Percentiles rank a stretch among this genome's conserved stretches.
Evolutionary conservation across 2,888 invertebrate species (phyloP).

Genomic region (Rhaphigaster nebulosa): DNA sequence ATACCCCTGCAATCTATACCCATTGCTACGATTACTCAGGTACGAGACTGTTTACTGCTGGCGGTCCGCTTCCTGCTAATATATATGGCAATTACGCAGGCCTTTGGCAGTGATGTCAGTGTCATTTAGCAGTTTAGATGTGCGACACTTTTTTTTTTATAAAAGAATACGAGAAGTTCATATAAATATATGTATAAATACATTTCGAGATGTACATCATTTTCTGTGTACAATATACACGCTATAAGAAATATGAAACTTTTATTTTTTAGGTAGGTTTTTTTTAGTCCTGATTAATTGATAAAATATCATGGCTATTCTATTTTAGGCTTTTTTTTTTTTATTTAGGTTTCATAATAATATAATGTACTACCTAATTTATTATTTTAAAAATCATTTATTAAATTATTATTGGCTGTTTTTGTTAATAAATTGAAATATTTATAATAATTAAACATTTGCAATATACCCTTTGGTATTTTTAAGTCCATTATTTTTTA

Average conservation of each 20-base stretch:
- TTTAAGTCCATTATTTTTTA: not conserved
- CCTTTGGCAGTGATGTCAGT: slow-evolving; percentile 79
- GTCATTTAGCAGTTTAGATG: not conserved
- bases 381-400: not conserved
- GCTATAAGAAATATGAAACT: not conserved
- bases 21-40: slow-evolving; percentile 95
- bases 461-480: not conserved
- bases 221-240: not conserved
- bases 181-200: not conserved
- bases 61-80: slow-evolving; percentile 93
- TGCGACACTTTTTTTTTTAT: not conserved
- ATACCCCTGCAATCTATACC: slow-evolving; percentile 94
- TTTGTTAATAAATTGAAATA: slow-evolving; percentile 12
- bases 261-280: not conserved
- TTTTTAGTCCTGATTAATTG: not conserved
- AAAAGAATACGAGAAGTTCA: not conserved
- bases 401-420: not conserved
- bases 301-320: not conserved
- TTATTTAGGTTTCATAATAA: not conserved
- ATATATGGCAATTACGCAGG: slow-evolving; percentile 95
- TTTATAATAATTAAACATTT: slow-evolving; percentile 6
- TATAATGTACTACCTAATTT: not conserved
- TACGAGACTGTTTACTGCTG: slow-evolving; percentile 92
- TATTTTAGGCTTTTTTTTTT: not conserved
- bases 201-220: not conserved